Evolutionary conservation across 2,113 vertebrate species (phyloP).

Genomic region (Entomyzon cyanotis): DNA sequence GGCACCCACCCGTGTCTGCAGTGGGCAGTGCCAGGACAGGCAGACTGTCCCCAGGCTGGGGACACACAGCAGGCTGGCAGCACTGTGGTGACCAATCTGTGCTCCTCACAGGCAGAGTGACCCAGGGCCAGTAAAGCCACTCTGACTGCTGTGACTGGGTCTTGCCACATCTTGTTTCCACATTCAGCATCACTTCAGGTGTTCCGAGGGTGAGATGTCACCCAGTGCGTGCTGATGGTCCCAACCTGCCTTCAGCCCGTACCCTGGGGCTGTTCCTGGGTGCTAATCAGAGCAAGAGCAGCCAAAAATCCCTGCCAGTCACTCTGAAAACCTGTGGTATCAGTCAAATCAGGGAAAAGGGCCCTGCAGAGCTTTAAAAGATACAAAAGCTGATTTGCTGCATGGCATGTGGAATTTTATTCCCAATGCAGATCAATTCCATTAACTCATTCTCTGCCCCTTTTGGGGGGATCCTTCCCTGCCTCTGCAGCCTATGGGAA

Average conservation of each 20-base stretch:
- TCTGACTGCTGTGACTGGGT: neutral
- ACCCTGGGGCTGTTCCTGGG: neutral
- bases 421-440: neutral
- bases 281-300: neutral
- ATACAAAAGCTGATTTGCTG: neutral
- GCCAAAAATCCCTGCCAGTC: conserved; percentile 7
- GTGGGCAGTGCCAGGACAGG: neutral
- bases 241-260: neutral
- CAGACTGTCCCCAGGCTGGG: neutral
- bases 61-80: neutral
- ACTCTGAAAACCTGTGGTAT: neutral
- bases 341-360: conserved; percentile 1
- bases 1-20: neutral
- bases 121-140: neutral
- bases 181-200: neutral
- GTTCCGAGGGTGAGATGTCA: neutral
- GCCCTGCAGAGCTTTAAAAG: neutral
- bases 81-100: neutral
- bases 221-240: accelerated
- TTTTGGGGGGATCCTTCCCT: neutral
- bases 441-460: neutral
- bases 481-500: neutral
- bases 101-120: neutral
- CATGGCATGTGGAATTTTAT: neutral
- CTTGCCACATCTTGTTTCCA: neutral